Evolutionary conservation across 1,140 invertebrate genomes (phyloP).

Genomic region (Cardiocondyla obscurior): DNA sequence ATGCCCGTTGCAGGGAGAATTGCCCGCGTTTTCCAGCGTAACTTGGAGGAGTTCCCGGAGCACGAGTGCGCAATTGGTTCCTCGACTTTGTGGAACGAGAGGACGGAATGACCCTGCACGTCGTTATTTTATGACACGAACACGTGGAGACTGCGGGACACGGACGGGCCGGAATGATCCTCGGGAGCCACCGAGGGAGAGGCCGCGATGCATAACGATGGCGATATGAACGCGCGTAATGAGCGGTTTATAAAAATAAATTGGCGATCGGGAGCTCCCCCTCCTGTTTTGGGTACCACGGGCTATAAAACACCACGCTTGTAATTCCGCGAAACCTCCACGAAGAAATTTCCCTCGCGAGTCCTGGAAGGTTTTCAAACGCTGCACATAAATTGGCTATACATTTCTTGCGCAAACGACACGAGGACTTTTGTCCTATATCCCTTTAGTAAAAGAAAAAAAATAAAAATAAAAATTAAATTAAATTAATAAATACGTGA

Average conservation of each 20-base stretch:
- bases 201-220: conserved; percentile 31
- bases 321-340: neutral
- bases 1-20: conserved; percentile 30
- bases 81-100: conserved; percentile 34
- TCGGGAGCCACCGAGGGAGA: neutral
- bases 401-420: neutral
- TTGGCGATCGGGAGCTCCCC: conserved; percentile 11
- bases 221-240: conserved; percentile 4
- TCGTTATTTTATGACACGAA: conserved; percentile 55
- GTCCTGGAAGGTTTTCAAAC: neutral
- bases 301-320: neutral
- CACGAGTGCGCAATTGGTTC: conserved; percentile 38
- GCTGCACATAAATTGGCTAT: neutral
- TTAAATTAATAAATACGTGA: no score
- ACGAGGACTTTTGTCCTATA: neutral
- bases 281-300: neutral
- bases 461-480: no score
- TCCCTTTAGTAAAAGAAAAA: neutral
- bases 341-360: neutral
- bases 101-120: conserved; percentile 33
- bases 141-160: conserved; percentile 15
- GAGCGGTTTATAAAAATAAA: conserved; percentile 52
- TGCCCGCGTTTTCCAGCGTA: conserved; percentile 25
- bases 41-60: conserved; percentile 44
- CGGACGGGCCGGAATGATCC: conserved; percentile 10